Percentiles rank a stretch among this genome's conserved stretches.
Conservation (phyloP, 2,888 invertebrate species). For the Dasysyrphus albostriatus region DNA sequence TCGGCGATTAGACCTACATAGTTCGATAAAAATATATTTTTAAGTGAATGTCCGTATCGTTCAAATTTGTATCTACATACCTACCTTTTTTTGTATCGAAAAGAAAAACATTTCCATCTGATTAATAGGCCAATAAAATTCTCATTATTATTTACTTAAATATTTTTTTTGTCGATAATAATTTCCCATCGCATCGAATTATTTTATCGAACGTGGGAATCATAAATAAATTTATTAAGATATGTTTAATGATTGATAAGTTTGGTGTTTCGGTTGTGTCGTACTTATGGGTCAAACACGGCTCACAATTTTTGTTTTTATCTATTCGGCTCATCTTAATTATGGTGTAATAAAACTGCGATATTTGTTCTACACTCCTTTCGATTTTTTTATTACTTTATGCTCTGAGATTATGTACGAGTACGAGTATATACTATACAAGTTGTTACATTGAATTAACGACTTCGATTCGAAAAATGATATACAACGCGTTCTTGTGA, state of each 20-base stretch:
- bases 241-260: slow-evolving; percentile 73
- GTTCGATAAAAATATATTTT: background rate
- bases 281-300: background rate
- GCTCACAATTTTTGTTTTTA: slow-evolving; percentile 34
- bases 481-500: slow-evolving; percentile 23
- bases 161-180: slow-evolving; percentile 22
- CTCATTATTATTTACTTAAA: slow-evolving; percentile 39
- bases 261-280: slow-evolving; percentile 25
- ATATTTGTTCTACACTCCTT: slow-evolving; percentile 58
- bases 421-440: background rate
- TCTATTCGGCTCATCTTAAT: slow-evolving; percentile 56
- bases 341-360: slow-evolving; percentile 66
- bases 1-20: background rate
- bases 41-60: background rate
- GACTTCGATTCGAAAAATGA: slow-evolving; percentile 52
- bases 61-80: background rate
- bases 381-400: slow-evolving; percentile 34
- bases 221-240: slow-evolving; percentile 53
- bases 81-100: background rate
- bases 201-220: slow-evolving; percentile 65
- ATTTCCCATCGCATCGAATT: slow-evolving; percentile 37
- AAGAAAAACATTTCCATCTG: slow-evolving; percentile 28
- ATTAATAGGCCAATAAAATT: slow-evolving; percentile 67
- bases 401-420: background rate
- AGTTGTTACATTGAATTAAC: slow-evolving; percentile 37